phyloP scores from a whole-genome alignment of 2,797 vertebrate genomes.

The Octomys mimax region DNA sequence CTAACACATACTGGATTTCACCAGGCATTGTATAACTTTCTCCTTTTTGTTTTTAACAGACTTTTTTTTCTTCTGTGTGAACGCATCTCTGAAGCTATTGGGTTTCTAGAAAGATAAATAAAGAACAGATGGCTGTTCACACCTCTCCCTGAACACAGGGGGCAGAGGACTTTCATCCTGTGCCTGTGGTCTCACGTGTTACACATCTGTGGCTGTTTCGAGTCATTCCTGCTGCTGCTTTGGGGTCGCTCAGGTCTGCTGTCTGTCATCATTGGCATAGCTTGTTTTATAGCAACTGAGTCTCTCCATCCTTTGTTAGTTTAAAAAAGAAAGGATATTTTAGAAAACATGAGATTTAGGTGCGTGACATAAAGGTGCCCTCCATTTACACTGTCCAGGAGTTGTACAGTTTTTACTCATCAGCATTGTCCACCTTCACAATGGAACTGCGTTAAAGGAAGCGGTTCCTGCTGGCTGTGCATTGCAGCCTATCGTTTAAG shows the following conservation, averaged over 20 bases:
- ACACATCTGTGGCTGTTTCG: constrained; percentile 82
- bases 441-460: neutral
- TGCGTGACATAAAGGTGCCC: neutral
- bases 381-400: neutral
- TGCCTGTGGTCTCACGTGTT: constrained; percentile 76
- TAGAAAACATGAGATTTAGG: constrained; percentile 1
- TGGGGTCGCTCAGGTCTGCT: constrained; percentile 68
- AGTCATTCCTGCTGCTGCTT: constrained; percentile 51
- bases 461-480: neutral
- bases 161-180: constrained; percentile 70
- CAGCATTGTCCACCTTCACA: neutral
- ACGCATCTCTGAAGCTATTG: constrained; percentile 58
- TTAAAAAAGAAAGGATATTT: neutral
- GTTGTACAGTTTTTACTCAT: neutral
- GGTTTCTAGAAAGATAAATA: constrained; percentile 71
- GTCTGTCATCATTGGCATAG: constrained; percentile 41
- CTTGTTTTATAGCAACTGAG: constrained; percentile 60
- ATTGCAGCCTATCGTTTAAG: neutral
- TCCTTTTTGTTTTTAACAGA: constrained; percentile 61
- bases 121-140: constrained; percentile 48
- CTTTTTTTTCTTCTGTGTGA: constrained; percentile 14
- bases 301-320: constrained; percentile 30
- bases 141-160: constrained; percentile 52
- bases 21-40: constrained; percentile 15
- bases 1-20: constrained; percentile 16